Evolutionary conservation across 2,888 invertebrate species (phyloP), one percentile per base, ranked within the genome.

Genomic region (Synanthedon andrenaeformis): DNA sequence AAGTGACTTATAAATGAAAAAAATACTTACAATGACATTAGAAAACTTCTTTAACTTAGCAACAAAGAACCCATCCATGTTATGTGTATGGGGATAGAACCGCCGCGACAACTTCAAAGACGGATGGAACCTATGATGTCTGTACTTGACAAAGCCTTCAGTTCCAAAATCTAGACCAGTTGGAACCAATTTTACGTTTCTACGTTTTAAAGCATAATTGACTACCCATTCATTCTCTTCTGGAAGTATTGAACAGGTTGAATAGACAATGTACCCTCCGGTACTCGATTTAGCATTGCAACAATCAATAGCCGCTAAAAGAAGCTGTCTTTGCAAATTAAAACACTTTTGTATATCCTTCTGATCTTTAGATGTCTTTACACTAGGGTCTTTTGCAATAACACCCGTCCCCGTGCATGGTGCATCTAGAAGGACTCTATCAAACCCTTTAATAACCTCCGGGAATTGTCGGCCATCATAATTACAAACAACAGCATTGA

Each of bases 51-150:
- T 97, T 12, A 99, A 80, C 84, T 99, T 99, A 0, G 98, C 98
- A 1, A 99, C 98, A 86, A 94, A 99, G 81, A 99, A 99, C 3
- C 99, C 99, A 82, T 99, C 99, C 94, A 99, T 96, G 75, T 99
- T 99, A 76, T 99, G 97, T 3, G 94, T 93, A 75, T 99, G 99
- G 0, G 99, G 99, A 83, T 99, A 99, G 84, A 96, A 98, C 53
- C 99, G 89, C 72, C 92, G 91, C 0, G 97, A 94, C 55, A 96
- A 79, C 70, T 95, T 96, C 78, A 99, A 80, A 11, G 94, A 93
- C 0, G 96, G 96, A 79, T 98, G 97, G 85, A 96, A 98, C 63
- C 96, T 90, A 66, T 91, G 89, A 60, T 95, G 93, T 53, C 94
- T 90, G 69, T 93, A 98, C 82, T 94, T 97, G 0, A 92, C 92